A percentile compares a stretch with the other conserved stretches of the same genome.
Conservation (phyloP, 2,113 vertebrate genomes). For the Nannobrachium achirus region DNA sequence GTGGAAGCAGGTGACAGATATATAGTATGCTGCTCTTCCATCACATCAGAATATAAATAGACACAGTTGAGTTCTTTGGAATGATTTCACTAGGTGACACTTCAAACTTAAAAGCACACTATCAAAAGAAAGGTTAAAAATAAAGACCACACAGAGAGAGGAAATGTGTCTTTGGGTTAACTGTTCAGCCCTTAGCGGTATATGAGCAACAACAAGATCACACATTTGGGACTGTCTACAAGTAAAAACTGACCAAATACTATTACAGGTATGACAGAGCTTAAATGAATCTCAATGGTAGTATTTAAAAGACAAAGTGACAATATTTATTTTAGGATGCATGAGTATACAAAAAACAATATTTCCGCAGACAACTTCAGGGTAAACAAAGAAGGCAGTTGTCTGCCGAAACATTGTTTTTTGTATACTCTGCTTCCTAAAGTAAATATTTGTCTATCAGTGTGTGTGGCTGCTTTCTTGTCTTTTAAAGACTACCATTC, state of each 20-base stretch:
- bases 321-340: too few relatives aligned
- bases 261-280: slow-evolving; percentile 33
- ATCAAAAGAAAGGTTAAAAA: slow-evolving; percentile 49
- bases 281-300: slow-evolving; percentile 31
- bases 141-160: slow-evolving; percentile 44
- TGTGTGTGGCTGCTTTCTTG: too few relatives aligned
- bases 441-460: too few relatives aligned
- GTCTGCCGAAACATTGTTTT: too few relatives aligned
- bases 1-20: slow-evolving; percentile 35
- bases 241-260: slow-evolving; percentile 26
- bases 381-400: too few relatives aligned
- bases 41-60: slow-evolving; percentile 60
- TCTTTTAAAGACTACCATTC: too few relatives aligned
- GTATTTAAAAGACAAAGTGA: too few relatives aligned
- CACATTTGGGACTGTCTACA: slow-evolving; percentile 23
- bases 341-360: too few relatives aligned
- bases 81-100: slow-evolving; percentile 43
- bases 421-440: too few relatives aligned
- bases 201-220: neutral
- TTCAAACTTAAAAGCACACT: slow-evolving; percentile 30
- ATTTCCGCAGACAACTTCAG: too few relatives aligned
- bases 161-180: slow-evolving; percentile 15
- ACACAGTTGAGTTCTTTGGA: slow-evolving; percentile 66
- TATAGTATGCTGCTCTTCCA: slow-evolving; percentile 46
- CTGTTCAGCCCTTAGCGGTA: too few relatives aligned